These are phyloP conservation scores for Dorcus parallelipipedus DNA, from an alignment of 2,888 invertebrate genomes.

Conservation along the genomic window DNA sequence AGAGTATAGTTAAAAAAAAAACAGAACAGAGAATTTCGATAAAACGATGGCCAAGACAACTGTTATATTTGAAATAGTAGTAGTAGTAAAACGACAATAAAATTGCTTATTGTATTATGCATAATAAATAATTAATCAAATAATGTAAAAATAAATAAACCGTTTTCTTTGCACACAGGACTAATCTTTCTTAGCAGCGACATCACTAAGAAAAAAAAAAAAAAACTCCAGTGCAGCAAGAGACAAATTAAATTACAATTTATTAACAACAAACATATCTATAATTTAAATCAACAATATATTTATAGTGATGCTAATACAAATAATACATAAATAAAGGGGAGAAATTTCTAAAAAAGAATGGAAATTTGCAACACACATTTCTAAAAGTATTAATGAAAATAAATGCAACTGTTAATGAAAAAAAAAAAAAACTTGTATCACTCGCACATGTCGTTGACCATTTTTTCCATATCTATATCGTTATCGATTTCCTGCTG, in stretches of 20 bases:
- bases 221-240: too few relatives aligned
- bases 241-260: not conserved
- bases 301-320: constrained; percentile 1
- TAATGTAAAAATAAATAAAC: too few relatives aligned
- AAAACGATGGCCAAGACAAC: too few relatives aligned
- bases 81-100: too few relatives aligned
- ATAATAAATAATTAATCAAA: too few relatives aligned
- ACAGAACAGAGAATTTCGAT: too few relatives aligned
- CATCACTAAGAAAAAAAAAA: too few relatives aligned
- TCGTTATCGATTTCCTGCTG: constrained; percentile 58
- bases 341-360: constrained; percentile 22
- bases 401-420: constrained; percentile 20
- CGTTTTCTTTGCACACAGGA: too few relatives aligned
- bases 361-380: constrained; percentile 23
- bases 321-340: constrained; percentile 14
- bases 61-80: too few relatives aligned
- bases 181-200: too few relatives aligned
- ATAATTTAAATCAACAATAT: constrained; percentile 12
- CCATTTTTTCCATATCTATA: constrained; percentile 76
- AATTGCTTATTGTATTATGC: too few relatives aligned
- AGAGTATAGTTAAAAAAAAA: not conserved
- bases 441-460: constrained; percentile 65
- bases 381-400: constrained; percentile 19
- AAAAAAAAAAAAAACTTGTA: constrained; percentile 26
- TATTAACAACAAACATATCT: constrained; percentile 1